Evolutionary conservation across 2,888 invertebrate species (phyloP).

Genomic region (Tachina grossa): DNA sequence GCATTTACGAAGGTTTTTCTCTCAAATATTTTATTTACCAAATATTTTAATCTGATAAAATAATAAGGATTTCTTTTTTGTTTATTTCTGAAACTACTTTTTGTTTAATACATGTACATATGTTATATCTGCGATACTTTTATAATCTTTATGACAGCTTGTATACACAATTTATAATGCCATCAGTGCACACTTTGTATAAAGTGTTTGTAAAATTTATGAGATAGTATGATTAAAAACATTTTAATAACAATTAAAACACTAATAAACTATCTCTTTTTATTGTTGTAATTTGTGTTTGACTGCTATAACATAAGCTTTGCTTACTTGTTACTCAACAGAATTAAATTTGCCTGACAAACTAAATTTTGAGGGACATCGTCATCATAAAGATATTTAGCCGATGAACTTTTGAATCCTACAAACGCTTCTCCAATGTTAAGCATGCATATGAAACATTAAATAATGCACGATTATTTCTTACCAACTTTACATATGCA

Average conservation of each 20-base stretch:
- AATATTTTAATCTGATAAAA: too few relatives aligned
- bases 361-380: slow-evolving; percentile 38
- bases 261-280: background rate
- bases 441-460: slow-evolving; percentile 29
- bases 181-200: background rate
- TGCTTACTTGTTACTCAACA: background rate
- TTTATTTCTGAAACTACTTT: too few relatives aligned
- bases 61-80: too few relatives aligned
- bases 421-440: background rate
- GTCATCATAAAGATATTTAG: slow-evolving; percentile 35
- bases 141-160: background rate
- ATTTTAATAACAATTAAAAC: slow-evolving; percentile 13
- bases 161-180: background rate
- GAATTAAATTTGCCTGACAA: background rate
- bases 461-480: background rate
- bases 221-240: background rate
- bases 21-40: too few relatives aligned
- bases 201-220: background rate
- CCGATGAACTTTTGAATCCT: slow-evolving; percentile 9
- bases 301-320: background rate
- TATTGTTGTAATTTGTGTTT: background rate
- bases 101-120: too few relatives aligned
- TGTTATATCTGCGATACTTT: too few relatives aligned
- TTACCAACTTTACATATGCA: background rate
- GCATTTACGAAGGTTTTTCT: too few relatives aligned